Evolutionary conservation across 1,140 invertebrate species (phyloP), one percentile per base, ranked within the genome.

Genomic region (Eumeta japonica): DNA sequence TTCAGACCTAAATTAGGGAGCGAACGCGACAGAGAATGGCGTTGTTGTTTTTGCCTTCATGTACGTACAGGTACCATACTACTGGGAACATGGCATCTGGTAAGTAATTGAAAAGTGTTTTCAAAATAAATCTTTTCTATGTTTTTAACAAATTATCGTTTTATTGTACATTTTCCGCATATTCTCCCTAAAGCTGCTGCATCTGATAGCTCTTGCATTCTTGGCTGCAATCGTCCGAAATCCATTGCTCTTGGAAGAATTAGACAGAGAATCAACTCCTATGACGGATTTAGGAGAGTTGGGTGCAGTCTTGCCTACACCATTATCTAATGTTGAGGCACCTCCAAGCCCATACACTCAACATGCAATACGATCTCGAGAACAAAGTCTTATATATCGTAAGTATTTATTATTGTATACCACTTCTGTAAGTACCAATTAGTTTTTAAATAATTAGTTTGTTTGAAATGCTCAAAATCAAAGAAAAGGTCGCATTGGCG

Each of bases 21-120:
- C 39, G 78, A 80, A 48, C 68, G 82, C 34, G 78, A 78, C 46
- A 82, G 79, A 40, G 84, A 87, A 56, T 89, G 86, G 83, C 79
- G 80, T 40, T 90, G 87, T 67, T 89, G 83, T 55, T 84, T 89
- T 50, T 90, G 88, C 56, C 81, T 89, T 35, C 89, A 91, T 77
- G 89, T 92, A 10, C 79, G 87, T 41, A 90, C 88, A 19, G 88
- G 86, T 14, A 90, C 88, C 9, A 83, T 90, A 34, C 75, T 89
- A 39, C 80, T 90, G 40, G 89, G 89, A 53, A 73, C 89, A 53
- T 88, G 86, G 83, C 86, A 90, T 68, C 77, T 90, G 81, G 89
- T 90, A 76, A 82, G 81, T 63, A 40, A 39, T n/a, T 24, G 5
- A 7, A 7, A 5, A 5, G n/a, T n/a, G n/a, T n/a, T n/a, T n/a